Percentiles rank a stretch among this genome's conserved stretches.
Evolutionary conservation across 35 echinoderm and acorn worm species (phyloP).

Genomic region (Stichopus chloronotus): DNA sequence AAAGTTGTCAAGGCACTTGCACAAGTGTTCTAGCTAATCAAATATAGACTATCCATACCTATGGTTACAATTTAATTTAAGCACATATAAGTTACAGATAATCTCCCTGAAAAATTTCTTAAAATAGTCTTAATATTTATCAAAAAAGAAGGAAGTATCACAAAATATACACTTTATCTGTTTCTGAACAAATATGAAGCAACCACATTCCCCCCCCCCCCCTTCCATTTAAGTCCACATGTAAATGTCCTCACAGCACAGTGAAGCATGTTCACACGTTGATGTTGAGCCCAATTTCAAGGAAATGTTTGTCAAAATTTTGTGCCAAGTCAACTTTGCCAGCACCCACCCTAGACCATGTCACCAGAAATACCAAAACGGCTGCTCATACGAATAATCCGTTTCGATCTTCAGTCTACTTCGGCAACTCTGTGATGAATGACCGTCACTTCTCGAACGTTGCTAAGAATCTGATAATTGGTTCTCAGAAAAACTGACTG

Average conservation of each 20-base stretch:
- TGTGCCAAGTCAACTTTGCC: too few species aligned
- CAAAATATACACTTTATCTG: neutral
- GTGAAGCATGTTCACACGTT: too few species aligned
- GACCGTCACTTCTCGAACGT: too few species aligned
- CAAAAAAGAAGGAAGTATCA: neutral
- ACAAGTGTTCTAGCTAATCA: neutral
- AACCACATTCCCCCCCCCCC: neutral
- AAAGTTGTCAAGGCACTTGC: neutral
- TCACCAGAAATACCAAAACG: too few species aligned
- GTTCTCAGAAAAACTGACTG: too few species aligned
- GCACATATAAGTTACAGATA: neutral
- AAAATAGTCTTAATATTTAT: neutral
- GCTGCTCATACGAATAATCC: too few species aligned
- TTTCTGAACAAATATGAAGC: neutral
- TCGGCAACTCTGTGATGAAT: too few species aligned
- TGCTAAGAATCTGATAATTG: too few species aligned
- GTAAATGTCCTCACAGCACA: neutral
- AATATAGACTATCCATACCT: neutral
- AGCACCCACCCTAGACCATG: too few species aligned
- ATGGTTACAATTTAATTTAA: neutral
- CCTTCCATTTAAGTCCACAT: neutral
- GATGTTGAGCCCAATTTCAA: too few species aligned
- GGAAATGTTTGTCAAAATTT: too few species aligned
- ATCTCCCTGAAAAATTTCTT: neutral
- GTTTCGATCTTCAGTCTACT: too few species aligned